Percentiles rank a stretch among this genome's conserved stretches.
Evolutionary conservation across 2,888 invertebrate species (phyloP).

Genomic region (Machimus rusticus): DNA sequence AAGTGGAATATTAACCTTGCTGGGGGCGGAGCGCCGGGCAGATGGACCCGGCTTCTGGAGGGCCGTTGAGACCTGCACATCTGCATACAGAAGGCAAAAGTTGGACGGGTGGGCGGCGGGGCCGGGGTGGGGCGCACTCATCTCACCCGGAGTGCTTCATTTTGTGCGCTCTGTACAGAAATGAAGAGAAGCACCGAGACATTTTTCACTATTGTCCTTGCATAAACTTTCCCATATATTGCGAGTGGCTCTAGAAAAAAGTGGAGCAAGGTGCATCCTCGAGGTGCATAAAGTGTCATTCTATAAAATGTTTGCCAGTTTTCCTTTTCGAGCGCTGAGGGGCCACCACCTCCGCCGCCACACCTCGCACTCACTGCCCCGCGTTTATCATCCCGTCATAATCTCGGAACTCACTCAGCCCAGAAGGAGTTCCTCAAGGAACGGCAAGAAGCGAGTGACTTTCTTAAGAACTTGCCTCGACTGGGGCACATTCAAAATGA

Average conservation of each 20-base stretch:
- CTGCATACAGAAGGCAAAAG: neutral
- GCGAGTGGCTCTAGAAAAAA: neutral
- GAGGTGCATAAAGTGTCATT: neutral
- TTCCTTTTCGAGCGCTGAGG: neutral
- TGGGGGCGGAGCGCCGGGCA: neutral
- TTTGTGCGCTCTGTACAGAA: neutral
- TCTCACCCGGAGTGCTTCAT: neutral
- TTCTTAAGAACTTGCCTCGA: constrained; percentile 2
- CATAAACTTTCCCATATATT: constrained; percentile 6
- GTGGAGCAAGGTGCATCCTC: constrained; percentile 23
- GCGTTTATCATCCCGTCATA: constrained; percentile 9
- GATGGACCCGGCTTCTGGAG: neutral
- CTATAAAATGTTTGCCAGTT: neutral
- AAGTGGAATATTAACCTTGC: constrained; percentile 23
- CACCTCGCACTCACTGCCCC: neutral
- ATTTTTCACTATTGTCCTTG: constrained; percentile 13
- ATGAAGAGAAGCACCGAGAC: neutral
- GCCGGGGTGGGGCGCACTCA: neutral
- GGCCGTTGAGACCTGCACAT: constrained; percentile 2
- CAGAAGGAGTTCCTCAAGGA: neutral
- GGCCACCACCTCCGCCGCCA: neutral
- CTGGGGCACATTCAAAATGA: neutral
- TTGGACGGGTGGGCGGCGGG: neutral
- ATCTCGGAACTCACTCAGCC: neutral
- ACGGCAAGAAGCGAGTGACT: neutral